Percentiles rank a stretch among this genome's conserved stretches.
Conservation (phyloP, 2,888 invertebrate species). For the Liopterus haemorrhoidalis region DNA sequence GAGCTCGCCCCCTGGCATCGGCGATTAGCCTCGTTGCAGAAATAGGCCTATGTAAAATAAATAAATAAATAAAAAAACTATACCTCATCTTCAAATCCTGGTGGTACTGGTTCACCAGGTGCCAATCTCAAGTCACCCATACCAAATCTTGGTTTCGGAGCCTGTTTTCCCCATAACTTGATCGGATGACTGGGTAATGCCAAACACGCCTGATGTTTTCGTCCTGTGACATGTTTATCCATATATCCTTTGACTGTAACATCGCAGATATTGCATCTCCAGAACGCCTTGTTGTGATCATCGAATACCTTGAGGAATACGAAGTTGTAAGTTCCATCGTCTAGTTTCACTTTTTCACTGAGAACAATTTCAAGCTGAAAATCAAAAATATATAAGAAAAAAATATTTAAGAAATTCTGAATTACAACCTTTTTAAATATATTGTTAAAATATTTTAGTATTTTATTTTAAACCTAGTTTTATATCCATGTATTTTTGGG, state of each 20-base stretch:
- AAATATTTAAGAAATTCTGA: no score
- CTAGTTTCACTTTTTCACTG: conserved; percentile 36
- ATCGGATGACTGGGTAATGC: conserved; percentile 19
- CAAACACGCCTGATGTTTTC: conserved; percentile 37
- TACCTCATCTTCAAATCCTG: conserved; percentile 63
- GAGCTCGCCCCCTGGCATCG: no score
- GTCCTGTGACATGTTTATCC: conserved; percentile 43
- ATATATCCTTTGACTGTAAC: conserved; percentile 44
- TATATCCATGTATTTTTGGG: no score
- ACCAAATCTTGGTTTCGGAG: neutral
- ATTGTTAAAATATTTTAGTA: no score
- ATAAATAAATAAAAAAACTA: no score
- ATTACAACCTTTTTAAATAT: no score
- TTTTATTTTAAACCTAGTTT: no score
- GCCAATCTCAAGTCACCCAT: conserved; percentile 39
- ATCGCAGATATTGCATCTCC: conserved; percentile 44
- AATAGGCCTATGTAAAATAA: no score
- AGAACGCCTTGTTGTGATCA: conserved; percentile 41
- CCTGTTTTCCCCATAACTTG: conserved; percentile 5
- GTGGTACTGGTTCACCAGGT: conserved; percentile 64
- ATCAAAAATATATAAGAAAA: no score
- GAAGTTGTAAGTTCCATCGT: conserved; percentile 40
- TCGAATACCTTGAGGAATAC: conserved; percentile 41
- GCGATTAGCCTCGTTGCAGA: no score
- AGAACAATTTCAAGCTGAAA: no score